These are phyloP conservation scores for Calliopum simillimum DNA, from an alignment of 2,888 invertebrate species.

Conservation along the genomic window DNA sequence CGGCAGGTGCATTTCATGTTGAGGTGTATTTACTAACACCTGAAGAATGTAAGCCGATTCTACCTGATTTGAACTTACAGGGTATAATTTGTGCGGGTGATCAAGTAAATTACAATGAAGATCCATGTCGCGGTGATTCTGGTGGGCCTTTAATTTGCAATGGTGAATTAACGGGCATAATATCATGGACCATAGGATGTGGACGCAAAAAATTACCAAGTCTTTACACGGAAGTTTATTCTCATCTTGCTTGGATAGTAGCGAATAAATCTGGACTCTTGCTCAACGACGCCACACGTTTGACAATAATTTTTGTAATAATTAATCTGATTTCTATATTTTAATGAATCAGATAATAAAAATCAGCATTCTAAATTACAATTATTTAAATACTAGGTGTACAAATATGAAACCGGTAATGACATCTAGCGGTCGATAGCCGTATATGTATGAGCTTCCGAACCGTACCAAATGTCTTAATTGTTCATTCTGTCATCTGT, in stretches of 20 bases:
- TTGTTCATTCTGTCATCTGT: too few species aligned
- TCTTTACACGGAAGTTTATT: conserved; percentile 45
- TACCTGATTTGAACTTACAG: conserved; percentile 17
- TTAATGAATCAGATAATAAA: too few species aligned
- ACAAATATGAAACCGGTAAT: too few species aligned
- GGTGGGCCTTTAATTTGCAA: conserved; percentile 51
- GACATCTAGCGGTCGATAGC: too few species aligned
- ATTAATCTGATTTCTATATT: neutral
- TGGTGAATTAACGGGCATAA: conserved; percentile 45
- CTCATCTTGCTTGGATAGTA: conserved; percentile 41
- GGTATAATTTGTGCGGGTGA: conserved; percentile 44
- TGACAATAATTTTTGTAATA: neutral
- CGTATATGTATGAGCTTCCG: too few species aligned
- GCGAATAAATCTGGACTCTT: neutral
- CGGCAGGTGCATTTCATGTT: conserved; percentile 27
- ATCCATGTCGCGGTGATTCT: conserved; percentile 50
- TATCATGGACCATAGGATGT: conserved; percentile 49
- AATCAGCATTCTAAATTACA: neutral
- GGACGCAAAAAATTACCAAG: conserved; percentile 38
- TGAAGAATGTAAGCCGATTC: conserved; percentile 26
- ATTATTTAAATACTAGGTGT: neutral
- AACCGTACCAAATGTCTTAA: too few species aligned
- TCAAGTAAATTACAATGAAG: conserved; percentile 15
- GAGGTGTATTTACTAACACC: conserved; percentile 18
- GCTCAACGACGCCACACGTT: neutral